phyloP scores from a whole-genome alignment of 2,888 invertebrate genomes.

The Cryptocephalus moraei region DNA sequence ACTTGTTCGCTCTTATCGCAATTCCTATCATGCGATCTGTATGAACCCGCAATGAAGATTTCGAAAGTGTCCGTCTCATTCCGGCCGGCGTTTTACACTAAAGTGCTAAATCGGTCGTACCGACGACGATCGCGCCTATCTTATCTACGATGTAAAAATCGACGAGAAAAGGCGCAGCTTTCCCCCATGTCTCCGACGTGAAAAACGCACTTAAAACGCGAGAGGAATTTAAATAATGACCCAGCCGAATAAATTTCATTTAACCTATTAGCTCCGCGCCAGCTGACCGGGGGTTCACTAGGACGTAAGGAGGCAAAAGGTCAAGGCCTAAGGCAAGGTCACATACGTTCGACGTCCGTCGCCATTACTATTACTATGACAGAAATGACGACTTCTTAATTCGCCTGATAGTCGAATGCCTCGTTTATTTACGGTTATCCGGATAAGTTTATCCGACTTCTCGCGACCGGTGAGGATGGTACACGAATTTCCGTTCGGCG shows the following conservation, averaged over 20 bases:
- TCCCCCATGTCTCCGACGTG: background rate
- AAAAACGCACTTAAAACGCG: background rate
- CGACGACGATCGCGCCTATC: too few relatives aligned
- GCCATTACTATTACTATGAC: slow-evolving; percentile 2
- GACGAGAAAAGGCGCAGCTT: background rate
- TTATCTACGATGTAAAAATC: too few relatives aligned
- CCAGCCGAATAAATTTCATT: slow-evolving; percentile 22
- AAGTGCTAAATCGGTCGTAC: too few relatives aligned
- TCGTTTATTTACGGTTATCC: too few relatives aligned
- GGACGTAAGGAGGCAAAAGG: slow-evolving; percentile 18
- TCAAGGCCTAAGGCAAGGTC: slow-evolving; percentile 16
- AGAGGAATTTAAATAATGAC: slow-evolving; percentile 20
- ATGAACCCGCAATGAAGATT: too few relatives aligned
- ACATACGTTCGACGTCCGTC: slow-evolving; percentile 1
- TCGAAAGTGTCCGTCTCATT: too few relatives aligned
- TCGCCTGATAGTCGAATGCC: background rate
- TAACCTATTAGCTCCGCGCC: slow-evolving; percentile 19
- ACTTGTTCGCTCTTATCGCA: too few relatives aligned
- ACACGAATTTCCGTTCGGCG: too few relatives aligned
- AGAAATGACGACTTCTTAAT: slow-evolving; percentile 6
- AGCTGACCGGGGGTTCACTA: slow-evolving; percentile 20
- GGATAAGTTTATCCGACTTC: too few relatives aligned
- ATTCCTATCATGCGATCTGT: too few relatives aligned
- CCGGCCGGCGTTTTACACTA: too few relatives aligned
- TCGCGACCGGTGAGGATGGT: too few relatives aligned